A percentile compares a stretch with the other conserved stretches of the same genome.
Conservation (phyloP, 2,888 invertebrate genomes). For the Merodon equestris region DNA sequence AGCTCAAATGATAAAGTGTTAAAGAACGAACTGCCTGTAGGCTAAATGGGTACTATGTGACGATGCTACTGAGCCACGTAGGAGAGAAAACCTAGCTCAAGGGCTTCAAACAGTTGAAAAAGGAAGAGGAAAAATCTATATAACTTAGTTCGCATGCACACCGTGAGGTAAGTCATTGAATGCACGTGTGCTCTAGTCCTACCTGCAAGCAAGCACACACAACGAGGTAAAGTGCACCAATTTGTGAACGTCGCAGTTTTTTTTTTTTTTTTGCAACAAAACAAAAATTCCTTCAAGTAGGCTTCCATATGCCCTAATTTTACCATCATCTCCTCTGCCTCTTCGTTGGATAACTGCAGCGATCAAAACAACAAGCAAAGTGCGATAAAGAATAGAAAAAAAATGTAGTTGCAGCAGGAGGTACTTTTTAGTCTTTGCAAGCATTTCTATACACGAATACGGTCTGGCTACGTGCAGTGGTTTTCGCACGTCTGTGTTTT, state of each 20-base stretch:
- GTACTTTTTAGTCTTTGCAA: conserved; percentile 44
- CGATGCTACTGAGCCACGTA: too few relatives aligned
- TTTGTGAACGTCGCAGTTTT: conserved; percentile 30
- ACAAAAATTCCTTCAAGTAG: conserved; percentile 27
- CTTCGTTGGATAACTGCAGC: too few relatives aligned
- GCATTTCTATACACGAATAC: conserved; percentile 26
- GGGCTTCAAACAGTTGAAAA: too few relatives aligned
- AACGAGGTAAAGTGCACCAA: conserved; percentile 41
- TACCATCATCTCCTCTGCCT: not conserved
- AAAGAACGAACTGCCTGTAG: conserved; percentile 2
- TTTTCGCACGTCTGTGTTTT: too few relatives aligned
- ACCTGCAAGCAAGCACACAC: not conserved
- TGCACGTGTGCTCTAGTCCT: conserved; percentile 6
- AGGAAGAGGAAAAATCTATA: conserved; percentile 2
- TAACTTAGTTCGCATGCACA: conserved; percentile 50
- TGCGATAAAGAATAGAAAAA: too few relatives aligned
- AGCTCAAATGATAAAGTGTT: conserved; percentile 33
- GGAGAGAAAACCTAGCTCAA: too few relatives aligned
- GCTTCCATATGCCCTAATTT: conserved; percentile 63
- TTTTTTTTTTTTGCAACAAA: not conserved
- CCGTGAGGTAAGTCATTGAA: conserved; percentile 20
- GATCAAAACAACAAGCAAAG: too few relatives aligned
- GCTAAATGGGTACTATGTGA: not conserved
- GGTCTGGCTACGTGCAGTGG: not conserved
- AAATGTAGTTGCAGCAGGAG: conserved; percentile 34